Conservation (phyloP, 2,797 vertebrate genomes). For the Mormyrops attenuatus region DNA sequence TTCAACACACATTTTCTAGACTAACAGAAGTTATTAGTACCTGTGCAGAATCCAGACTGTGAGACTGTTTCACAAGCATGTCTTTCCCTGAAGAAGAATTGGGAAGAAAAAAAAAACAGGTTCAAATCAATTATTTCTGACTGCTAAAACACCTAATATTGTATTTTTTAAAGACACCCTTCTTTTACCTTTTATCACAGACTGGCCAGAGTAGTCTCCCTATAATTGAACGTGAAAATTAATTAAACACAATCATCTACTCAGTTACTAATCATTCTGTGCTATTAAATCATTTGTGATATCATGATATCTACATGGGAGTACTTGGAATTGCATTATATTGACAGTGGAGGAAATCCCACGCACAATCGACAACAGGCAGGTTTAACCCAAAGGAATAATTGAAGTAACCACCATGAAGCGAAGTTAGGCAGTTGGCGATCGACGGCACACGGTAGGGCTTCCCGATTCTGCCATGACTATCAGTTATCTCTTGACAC, state of each 20-base stretch:
- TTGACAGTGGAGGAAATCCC: background rate
- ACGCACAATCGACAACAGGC: background rate
- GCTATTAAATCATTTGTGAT: background rate
- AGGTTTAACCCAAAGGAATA: background rate
- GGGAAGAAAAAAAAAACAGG: background rate
- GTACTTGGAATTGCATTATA: background rate
- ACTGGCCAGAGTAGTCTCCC: conserved; percentile 67
- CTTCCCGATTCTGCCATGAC: background rate
- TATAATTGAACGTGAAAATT: conserved; percentile 42
- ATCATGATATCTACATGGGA: background rate
- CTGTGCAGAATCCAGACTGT: conserved; percentile 70
- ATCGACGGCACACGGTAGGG: background rate
- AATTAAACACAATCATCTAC: background rate
- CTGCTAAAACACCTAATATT: background rate
- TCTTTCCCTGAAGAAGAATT: conserved; percentile 76
- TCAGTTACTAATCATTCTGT: background rate
- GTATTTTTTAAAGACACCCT: background rate
- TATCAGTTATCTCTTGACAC: background rate
- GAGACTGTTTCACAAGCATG: conserved; percentile 71
- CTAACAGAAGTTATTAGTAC: conserved; percentile 49
- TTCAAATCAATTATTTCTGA: background rate
- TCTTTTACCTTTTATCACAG: conserved; percentile 69
- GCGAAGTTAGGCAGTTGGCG: background rate
- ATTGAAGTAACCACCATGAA: background rate
- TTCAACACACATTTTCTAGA: background rate